These are phyloP conservation scores for Tetanocera ferruginea DNA, from an alignment of 2,888 invertebrate species.

Conservation along the genomic window DNA sequence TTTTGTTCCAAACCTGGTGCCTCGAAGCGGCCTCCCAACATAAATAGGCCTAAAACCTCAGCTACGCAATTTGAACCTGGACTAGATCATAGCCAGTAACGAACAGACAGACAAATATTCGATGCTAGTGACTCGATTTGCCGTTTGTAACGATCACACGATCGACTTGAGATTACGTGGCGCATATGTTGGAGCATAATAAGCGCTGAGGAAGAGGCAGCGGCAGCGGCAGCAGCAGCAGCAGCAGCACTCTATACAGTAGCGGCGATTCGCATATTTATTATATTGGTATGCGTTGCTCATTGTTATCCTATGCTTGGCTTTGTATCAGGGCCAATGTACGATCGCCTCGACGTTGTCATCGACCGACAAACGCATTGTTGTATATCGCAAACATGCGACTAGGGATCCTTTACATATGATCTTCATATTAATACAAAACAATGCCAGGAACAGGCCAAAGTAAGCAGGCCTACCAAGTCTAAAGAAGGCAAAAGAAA, in stretches of 20 bases:
- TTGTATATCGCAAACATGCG: not conserved
- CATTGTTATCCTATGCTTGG: constrained; percentile 22
- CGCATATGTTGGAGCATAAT: not conserved
- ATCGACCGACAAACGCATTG: constrained; percentile 32
- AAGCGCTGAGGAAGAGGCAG: not conserved
- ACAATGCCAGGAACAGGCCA: not conserved
- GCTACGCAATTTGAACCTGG: not conserved
- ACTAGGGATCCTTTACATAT: constrained; percentile 26
- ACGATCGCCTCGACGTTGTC: not conserved
- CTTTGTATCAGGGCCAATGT: not conserved
- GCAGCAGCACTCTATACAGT: constrained; percentile 3
- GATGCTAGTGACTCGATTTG: constrained; percentile 9
- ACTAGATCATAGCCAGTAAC: not conserved
- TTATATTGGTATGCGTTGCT: constrained; percentile 33
- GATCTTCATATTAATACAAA: constrained; percentile 26
- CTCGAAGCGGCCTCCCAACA: not conserved
- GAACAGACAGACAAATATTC: not conserved
- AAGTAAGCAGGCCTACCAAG: not conserved
- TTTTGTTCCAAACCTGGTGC: not conserved
- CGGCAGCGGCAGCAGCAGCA: not conserved
- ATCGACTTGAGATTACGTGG: constrained; percentile 16
- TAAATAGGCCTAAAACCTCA: not conserved
- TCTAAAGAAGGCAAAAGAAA: not conserved
- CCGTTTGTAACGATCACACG: constrained; percentile 35
- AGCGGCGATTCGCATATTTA: constrained; percentile 35